Evolutionary conservation across 2,888 invertebrate species (phyloP).

Genomic region (Hoplodrina ambigua): DNA sequence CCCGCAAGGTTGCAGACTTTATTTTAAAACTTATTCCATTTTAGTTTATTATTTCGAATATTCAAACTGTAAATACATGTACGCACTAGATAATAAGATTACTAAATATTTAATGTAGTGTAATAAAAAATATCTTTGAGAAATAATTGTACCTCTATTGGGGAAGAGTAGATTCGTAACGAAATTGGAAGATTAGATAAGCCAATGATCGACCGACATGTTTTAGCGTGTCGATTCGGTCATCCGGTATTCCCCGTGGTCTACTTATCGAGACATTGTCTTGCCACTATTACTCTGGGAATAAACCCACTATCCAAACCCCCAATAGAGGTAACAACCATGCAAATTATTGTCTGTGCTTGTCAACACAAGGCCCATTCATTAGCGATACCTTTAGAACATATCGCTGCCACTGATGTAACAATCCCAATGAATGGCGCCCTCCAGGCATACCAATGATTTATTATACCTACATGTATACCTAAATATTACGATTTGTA

Average conservation of each 20-base stretch:
- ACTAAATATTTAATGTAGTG: conserved; percentile 51
- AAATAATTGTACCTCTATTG: conserved; percentile 53
- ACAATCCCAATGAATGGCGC: conserved; percentile 10
- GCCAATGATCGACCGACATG: not conserved
- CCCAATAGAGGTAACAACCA: conserved; percentile 41
- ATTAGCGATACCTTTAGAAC: not conserved
- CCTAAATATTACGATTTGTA: conserved; percentile 23
- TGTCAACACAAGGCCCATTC: conserved; percentile 13
- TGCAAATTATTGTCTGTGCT: conserved; percentile 1
- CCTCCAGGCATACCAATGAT: not conserved
- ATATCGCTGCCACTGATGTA: not conserved
- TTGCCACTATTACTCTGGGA: conserved; percentile 30
- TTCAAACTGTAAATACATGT: conserved; percentile 59
- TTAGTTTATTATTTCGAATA: conserved; percentile 45
- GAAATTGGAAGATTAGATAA: conserved; percentile 17
- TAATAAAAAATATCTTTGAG: conserved; percentile 44
- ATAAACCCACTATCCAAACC: not conserved
- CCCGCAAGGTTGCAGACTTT: conserved; percentile 2
- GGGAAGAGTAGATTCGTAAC: conserved; percentile 37
- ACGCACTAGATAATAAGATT: conserved; percentile 51
- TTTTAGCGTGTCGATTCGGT: not conserved
- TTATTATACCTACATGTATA: not conserved
- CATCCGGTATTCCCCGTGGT: conserved; percentile 12
- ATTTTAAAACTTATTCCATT: conserved; percentile 45
- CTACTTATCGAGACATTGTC: conserved; percentile 19